Base-by-base conservation (phyloP, 2,888 invertebrate genomes). In the Zele albiditarsus region DNA sequence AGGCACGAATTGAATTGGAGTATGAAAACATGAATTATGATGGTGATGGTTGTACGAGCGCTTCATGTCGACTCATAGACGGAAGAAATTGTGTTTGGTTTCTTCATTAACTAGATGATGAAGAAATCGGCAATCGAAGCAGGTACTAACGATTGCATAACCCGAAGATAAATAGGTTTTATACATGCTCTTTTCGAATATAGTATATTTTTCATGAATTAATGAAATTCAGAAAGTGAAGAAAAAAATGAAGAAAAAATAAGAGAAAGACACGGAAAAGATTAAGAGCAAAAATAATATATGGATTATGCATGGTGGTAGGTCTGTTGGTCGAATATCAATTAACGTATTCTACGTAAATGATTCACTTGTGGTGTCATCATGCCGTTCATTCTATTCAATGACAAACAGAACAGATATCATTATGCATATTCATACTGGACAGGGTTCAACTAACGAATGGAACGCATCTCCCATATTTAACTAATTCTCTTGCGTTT, bases 131-230 rank as follows among this genome's bases (percentile, higher is more conserved):
- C 63, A 63, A 33, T 33, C 33, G 31, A 8, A 60, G 60, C 60
- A 60, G 60, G 60, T 60, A 60, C 60, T 60, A 74, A 76, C 74
- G 74, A 71, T 74, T 74, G 73, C 79, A 81, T 75, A 78, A 79
- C 77, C 81, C 82, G 78, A 78, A 81, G 71, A 80, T 79, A 80
- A 80, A 77, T 85, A 85, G 84, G 82, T 86, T 87, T 87, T 85
- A 85, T 86, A 87, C 83, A 78, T 73, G 82, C 83, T 83, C 82
- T 84, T 85, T 71, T 85, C 84, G 83, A 80, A 82, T 82, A 81
- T 84, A 84, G 82, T 81, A 81, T 85, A 84, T 85, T 84, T 85
- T 84, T 82, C 82, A 66, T 70, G 68, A 49, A 75, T 72, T 25
- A 68, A 75, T 70, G 31, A 66, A 71, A 42, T 60, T 66, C 28